Evolutionary conservation across 2,888 invertebrate species (phyloP).

Genomic region (Drosophila parthenogenetica): DNA sequence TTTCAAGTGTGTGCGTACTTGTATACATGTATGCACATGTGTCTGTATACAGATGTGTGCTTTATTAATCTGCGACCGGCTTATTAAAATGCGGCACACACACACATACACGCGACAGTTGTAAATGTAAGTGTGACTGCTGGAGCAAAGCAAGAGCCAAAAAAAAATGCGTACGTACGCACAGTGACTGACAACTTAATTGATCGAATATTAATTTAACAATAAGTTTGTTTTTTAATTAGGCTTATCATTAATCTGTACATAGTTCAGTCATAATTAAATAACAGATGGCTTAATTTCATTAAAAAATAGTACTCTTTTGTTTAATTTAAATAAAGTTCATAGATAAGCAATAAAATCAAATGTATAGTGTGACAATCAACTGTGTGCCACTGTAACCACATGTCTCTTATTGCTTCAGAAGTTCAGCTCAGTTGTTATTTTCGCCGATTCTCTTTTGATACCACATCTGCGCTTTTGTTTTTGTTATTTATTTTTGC

Average conservation of each 20-base stretch:
- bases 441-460: conserved; percentile 25
- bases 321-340: background rate
- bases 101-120: conserved; percentile 23
- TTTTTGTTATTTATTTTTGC: conserved; percentile 26
- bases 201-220: no score
- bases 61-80: conserved; percentile 23
- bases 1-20: conserved; percentile 7
- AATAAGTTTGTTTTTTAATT: no score
- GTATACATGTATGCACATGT: background rate
- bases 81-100: conserved; percentile 21
- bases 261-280: no score
- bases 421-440: conserved; percentile 21
- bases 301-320: no score
- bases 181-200: no score
- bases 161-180: conserved; percentile 12
- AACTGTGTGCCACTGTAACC: background rate
- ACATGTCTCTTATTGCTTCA: background rate
- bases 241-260: no score
- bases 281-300: no score
- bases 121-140: conserved; percentile 7
- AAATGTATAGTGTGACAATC: background rate
- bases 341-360: background rate
- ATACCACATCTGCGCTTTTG: conserved; percentile 27
- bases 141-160: background rate
- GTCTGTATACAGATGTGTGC: conserved; percentile 4